Conservation (phyloP, 2,797 vertebrate species). For the Sebastes trivittatus region DNA sequence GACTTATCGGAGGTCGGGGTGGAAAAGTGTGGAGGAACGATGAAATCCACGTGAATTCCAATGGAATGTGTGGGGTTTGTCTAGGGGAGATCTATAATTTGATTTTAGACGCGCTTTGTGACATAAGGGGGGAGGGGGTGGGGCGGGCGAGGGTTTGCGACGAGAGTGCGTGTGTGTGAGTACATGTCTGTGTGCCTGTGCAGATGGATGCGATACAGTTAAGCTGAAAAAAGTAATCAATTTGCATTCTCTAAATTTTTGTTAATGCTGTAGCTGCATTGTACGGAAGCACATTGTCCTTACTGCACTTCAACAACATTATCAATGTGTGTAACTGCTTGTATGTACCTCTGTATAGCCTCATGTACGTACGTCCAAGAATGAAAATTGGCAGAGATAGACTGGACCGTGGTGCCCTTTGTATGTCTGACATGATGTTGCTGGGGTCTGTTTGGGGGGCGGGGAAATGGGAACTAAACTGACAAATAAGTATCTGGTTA, state of each 20-base stretch:
- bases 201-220: constrained; percentile 61
- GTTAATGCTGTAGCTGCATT: constrained; percentile 67
- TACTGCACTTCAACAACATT: constrained; percentile 56
- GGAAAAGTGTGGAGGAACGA: constrained; percentile 45
- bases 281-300: constrained; percentile 62
- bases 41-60: constrained; percentile 79
- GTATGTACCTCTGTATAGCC: constrained; percentile 44
- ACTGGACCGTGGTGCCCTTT: constrained; percentile 34
- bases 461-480: constrained; percentile 37
- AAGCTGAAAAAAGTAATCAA: constrained; percentile 62
- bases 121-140: constrained; percentile 19
- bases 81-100: constrained; percentile 69
- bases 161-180: constrained; percentile 43
- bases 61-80: constrained; percentile 80
- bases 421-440: constrained; percentile 35
- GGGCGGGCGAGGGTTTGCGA: constrained; percentile 7
- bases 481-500: constrained; percentile 31
- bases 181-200: constrained; percentile 57
- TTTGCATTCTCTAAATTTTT: constrained; percentile 67
- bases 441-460: constrained; percentile 12
- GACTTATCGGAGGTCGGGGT: background rate
- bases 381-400: constrained; percentile 24
- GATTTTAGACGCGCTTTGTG: constrained; percentile 77
- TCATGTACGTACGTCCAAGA: constrained; percentile 41
- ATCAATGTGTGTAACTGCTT: constrained; percentile 56